Percentiles rank a stretch among this genome's conserved stretches.
Evolutionary conservation across 2,888 invertebrate species (phyloP).

Genomic region (Chorisops tibialis): DNA sequence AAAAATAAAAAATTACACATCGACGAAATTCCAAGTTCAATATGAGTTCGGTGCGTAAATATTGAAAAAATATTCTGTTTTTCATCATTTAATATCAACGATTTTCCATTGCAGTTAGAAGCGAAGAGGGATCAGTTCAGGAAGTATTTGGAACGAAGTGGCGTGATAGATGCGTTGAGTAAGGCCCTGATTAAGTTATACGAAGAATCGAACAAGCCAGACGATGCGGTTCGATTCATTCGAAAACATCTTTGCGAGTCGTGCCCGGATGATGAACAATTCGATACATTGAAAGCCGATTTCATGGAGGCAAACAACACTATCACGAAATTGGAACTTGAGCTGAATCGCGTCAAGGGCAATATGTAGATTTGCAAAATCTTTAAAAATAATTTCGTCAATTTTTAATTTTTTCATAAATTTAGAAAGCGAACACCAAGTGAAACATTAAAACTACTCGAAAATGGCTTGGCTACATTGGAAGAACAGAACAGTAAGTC

Average conservation of each 20-base stretch:
- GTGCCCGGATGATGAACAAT: conserved; percentile 49
- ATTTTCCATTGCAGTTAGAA: conserved; percentile 42
- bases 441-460: conserved; percentile 52
- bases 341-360: conserved; percentile 42
- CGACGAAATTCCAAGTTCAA: conserved; percentile 9
- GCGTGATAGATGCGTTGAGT: conserved; percentile 50
- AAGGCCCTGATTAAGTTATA: conserved; percentile 50
- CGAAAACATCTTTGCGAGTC: conserved; percentile 49
- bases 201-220: conserved; percentile 50
- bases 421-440: conserved; percentile 47
- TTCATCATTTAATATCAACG: neutral
- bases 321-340: conserved; percentile 45
- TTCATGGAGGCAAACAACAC: conserved; percentile 44
- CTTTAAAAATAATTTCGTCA: neutral
- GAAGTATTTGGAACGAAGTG: conserved; percentile 50
- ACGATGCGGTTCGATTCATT: conserved; percentile 50
- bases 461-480: conserved; percentile 55
- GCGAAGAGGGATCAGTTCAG: conserved; percentile 52
- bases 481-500: conserved; percentile 57
- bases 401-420: neutral
- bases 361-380: conserved; percentile 42
- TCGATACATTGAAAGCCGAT: conserved; percentile 46
- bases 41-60: conserved; percentile 24
- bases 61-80: neutral
- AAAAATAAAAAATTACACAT: neutral